Evolutionary conservation across 1,140 invertebrate species (phyloP), one percentile per base, ranked within the genome.

Genomic region (Agrilus planipennis): DNA sequence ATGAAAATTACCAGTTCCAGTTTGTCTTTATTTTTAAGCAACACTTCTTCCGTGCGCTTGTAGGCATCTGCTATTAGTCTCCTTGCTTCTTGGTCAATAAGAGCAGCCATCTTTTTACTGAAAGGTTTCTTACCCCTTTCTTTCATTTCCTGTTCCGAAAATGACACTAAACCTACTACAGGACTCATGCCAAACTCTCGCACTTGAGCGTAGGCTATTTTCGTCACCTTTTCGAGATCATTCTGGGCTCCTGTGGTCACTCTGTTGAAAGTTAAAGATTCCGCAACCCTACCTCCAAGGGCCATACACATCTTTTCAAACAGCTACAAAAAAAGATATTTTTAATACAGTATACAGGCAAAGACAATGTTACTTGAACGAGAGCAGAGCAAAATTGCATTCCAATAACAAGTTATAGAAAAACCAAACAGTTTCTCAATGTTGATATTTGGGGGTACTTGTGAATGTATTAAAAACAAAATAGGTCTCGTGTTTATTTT

Each of bases 301-400:
- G 84, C 80, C 84, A 95, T 91, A 56, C 90, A 94, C 86, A 98
- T 97, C 52, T 78, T 75, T 56, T 96, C 90, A 61, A 91, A 89
- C 0, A 96, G 63, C 75, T 87, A 60, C n/a, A n/a, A n/a, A n/a
- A n/a, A n/a, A n/a, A n/a, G n/a, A n/a, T n/a, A n/a, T n/a, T n/a
- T n/a, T n/a, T n/a, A n/a, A n/a, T n/a, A n/a, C n/a, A n/a, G n/a
- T n/a, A n/a, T n/a, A n/a, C n/a, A n/a, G n/a, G n/a, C n/a, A n/a
- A n/a, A n/a, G n/a, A n/a, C n/a, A n/a, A n/a, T n/a, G n/a, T n/a
- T n/a, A n/a, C n/a, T n/a, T n/a, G n/a, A n/a, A n/a, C n/a, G n/a
- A n/a, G n/a, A n/a, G n/a, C n/a, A n/a, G n/a, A n/a, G n/a, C n/a
- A n/a, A n/a, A n/a, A n/a, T n/a, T n/a, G n/a, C n/a, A n/a, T n/a